These are phyloP conservation scores for Bombus huntii DNA, from an alignment of 1,140 invertebrate genomes.

Conservation along the genomic window DNA sequence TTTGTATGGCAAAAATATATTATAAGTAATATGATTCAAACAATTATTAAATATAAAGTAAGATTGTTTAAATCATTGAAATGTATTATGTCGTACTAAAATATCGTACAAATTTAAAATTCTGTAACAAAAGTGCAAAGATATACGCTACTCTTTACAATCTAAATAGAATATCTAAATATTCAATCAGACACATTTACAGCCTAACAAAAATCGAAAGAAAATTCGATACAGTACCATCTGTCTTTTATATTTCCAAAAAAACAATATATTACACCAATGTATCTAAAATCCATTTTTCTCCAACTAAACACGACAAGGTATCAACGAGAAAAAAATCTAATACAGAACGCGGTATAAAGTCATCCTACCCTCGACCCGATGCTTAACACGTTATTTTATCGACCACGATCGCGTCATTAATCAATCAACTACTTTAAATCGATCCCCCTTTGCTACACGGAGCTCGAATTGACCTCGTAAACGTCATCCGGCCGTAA, in stretches of 20 bases:
- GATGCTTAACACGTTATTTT: neutral
- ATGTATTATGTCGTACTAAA: too few relatives aligned
- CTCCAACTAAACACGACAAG: neutral
- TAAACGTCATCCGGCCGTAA: constrained; percentile 46
- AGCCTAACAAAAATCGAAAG: neutral
- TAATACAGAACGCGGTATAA: neutral
- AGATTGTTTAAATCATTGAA: too few relatives aligned
- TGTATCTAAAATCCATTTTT: neutral
- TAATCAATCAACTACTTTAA: neutral
- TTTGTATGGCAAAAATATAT: too few relatives aligned
- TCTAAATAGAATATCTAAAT: neutral
- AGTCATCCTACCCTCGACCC: neutral
- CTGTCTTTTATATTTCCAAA: neutral
- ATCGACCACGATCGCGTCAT: neutral
- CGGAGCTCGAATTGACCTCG: constrained; percentile 27
- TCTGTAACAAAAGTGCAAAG: neutral
- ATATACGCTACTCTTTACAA: neutral
- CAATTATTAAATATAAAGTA: too few relatives aligned
- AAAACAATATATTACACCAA: neutral
- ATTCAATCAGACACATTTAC: neutral
- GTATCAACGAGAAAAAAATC: neutral
- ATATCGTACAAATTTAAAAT: neutral
- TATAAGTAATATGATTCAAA: too few relatives aligned
- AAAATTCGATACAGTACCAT: neutral
- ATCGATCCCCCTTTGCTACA: neutral